These are phyloP conservation scores for Subacronicta megacephala DNA, from an alignment of 2,888 invertebrate species.

Conservation along the genomic window DNA sequence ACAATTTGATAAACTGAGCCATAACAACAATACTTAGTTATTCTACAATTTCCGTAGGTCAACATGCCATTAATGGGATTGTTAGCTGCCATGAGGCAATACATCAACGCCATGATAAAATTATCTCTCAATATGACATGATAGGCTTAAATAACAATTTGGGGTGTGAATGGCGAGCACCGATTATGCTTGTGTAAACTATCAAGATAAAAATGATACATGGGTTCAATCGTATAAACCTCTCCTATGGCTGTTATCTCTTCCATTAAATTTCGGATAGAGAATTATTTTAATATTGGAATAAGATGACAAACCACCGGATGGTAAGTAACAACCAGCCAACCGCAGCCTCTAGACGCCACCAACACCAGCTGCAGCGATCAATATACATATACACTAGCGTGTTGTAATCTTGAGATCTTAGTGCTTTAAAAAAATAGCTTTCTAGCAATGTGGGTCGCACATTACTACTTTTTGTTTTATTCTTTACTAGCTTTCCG, in stretches of 20 bases:
- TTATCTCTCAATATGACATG: slow-evolving; percentile 68
- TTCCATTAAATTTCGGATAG: slow-evolving; percentile 5
- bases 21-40: slow-evolving; percentile 9
- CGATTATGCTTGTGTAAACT: slow-evolving; percentile 77
- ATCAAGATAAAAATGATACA: slow-evolving; percentile 77
- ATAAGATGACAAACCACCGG: no score
- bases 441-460: no score
- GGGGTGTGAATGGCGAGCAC: slow-evolving; percentile 68
- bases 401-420: no score
- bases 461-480: no score
- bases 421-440: no score
- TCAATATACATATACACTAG: no score
- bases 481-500: no score
- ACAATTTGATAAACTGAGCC: neutral
- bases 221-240: slow-evolving; percentile 45
- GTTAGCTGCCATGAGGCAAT: slow-evolving; percentile 51
- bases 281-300: no score
- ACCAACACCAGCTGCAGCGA: no score
- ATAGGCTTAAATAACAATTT: slow-evolving; percentile 78
- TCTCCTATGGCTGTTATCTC: slow-evolving; percentile 34
- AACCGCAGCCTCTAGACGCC: no score
- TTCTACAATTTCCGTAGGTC: slow-evolving; percentile 22
- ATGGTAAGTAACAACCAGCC: no score
- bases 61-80: slow-evolving; percentile 52
- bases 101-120: slow-evolving; percentile 61